Conservation (phyloP, 2,888 invertebrate genomes). For the Entomobrya proxima region DNA sequence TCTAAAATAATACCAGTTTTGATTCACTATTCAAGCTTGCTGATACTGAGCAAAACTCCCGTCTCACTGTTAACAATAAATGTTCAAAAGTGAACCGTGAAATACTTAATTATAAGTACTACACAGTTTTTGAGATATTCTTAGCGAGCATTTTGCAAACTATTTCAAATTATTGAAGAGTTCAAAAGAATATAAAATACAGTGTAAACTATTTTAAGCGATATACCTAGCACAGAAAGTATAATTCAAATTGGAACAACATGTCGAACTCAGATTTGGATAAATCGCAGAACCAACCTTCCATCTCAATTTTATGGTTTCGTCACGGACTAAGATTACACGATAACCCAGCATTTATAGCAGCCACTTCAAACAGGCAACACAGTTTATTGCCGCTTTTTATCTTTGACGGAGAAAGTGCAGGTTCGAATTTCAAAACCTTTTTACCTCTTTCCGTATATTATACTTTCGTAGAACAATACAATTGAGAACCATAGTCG, state of each 20-base stretch:
- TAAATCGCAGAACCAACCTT: background rate
- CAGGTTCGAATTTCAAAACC: conserved; percentile 81
- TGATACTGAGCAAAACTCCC: too few species aligned
- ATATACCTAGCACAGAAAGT: background rate
- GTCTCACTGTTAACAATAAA: too few species aligned
- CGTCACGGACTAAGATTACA: conserved; percentile 84
- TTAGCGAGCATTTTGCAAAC: too few species aligned
- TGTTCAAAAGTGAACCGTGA: too few species aligned
- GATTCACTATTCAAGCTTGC: too few species aligned
- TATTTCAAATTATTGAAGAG: too few species aligned
- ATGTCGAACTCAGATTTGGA: background rate
- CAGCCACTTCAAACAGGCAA: conserved; percentile 79
- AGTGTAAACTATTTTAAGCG: too few species aligned
- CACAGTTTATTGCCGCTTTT: conserved; percentile 82
- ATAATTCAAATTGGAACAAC: background rate
- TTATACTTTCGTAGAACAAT: background rate
- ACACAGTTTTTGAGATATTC: too few species aligned
- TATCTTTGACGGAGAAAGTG: conserved; percentile 86
- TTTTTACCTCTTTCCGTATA: background rate
- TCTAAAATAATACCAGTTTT: too few species aligned
- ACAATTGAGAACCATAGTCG: too few species aligned
- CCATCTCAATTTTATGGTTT: conserved; percentile 82
- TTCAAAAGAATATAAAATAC: too few species aligned
- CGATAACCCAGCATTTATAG: conserved; percentile 83
- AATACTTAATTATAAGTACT: too few species aligned